A percentile compares a stretch with the other conserved stretches of the same genome.
Conservation (phyloP, 1,140 invertebrate species). For the Sipha flava region DNA sequence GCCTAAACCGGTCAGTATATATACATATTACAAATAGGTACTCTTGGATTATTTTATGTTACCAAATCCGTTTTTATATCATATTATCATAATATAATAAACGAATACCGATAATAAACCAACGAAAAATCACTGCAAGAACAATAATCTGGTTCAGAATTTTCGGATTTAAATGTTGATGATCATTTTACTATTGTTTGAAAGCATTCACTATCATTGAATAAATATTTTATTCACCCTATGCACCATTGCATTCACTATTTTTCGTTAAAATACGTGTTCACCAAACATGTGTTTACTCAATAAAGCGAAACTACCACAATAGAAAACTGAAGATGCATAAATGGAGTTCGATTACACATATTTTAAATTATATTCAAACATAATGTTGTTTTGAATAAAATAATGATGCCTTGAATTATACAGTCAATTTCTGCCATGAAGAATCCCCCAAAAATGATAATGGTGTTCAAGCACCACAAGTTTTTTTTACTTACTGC, state of each 20-base stretch:
- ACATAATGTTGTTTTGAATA: no score
- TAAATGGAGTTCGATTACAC: no score
- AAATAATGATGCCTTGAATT: neutral
- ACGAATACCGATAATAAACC: neutral
- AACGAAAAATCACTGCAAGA: neutral
- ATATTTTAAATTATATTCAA: no score
- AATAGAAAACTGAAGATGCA: no score
- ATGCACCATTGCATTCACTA: no score
- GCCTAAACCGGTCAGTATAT: neutral
- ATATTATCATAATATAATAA: neutral
- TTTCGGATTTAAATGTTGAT: no score
- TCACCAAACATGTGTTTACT: neutral
- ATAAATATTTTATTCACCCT: no score
- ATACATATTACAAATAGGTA: neutral
- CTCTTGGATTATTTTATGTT: neutral
- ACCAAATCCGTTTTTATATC: neutral
- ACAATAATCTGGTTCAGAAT: no score
- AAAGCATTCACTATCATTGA: no score
- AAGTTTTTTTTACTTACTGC: neutral
- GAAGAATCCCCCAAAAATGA: neutral
- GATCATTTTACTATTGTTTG: no score
- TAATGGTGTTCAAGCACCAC: neutral
- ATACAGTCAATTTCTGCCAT: neutral
- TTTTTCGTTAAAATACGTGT: no score
- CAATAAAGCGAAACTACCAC: no score